Base-by-base conservation (phyloP, 2,888 invertebrate species). In the Eumerus sabulonum region DNA sequence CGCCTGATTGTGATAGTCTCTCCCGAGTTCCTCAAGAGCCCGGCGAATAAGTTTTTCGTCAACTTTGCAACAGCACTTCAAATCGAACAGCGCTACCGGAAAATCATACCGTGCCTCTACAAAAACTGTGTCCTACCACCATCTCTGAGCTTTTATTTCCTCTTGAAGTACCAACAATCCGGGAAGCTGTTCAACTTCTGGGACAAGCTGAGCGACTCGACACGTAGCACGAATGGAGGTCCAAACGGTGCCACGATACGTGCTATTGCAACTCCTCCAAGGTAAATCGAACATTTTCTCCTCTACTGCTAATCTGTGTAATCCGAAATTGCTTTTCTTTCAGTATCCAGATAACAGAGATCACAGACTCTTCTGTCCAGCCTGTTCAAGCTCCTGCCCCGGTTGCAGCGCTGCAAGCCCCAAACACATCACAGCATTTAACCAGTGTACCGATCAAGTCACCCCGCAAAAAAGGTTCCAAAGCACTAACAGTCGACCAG, bases 1-100 rank as follows among this genome's bases (percentile, higher is more conserved):
- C 91, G 94, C 84, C 91, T 97, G 82, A 92, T 97, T 72, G 92
- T 95, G 0, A 92, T 98, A 66, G 90, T 95, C 82, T 95, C 97
- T 0, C 92, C 94, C 0, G 92, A 92, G 74, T 96, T 96, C 88
- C 88, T 95, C 1, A 88, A 91, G 82, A 95, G 95, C 86, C 89
- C 92, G 0, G 94, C 92, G 14, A 95, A 95, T 85, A 92, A 91
- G 62, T 97, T 95, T 88, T 94, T 95, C 84, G 91, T 94, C 12
- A 93, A 93, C 82, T 95, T 93, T 86, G 95, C 96, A 12, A 95
- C 95, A 86, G 93, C 94, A 5, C 89, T 94, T 47, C 94, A 94
- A 83, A 95, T 97, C 83, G 94, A 92, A 82, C 89, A 90, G 83
- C 86, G 90, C 16, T 87, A 90, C 66, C 89, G 93, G 54, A 94